Base-by-base conservation (phyloP, 2,888 invertebrate species). In the Pocota personata region DNA sequence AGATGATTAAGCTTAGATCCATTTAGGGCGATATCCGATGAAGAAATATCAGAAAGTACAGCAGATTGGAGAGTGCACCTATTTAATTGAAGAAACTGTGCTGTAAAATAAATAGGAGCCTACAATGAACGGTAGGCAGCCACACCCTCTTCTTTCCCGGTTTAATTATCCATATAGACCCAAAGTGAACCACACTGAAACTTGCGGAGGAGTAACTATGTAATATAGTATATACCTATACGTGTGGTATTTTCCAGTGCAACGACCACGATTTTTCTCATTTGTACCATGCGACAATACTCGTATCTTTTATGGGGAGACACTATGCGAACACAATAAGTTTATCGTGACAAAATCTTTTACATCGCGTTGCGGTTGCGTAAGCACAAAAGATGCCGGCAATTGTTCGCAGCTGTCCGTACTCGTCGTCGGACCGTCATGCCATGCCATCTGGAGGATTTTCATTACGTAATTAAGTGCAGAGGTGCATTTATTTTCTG, bases 341-440 rank as follows among this genome's bases (percentile, higher is more conserved):
- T 52, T 64, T 50, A 43, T 73, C 58, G 66, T 72, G 64, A 79
- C 79, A 72, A n/a, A n/a, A 79, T 79, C 79, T 40, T 72, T 79
- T 52, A 14, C 46, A 71, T 64, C 57, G 82, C 82, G 48, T 82
- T 76, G 76, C 64, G 76, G 76, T 82, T 82, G 82, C 82, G 82
- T 82, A 82, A 82, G 32, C 64, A 14, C n/a, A 30, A 64, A 82
- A 76, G 82, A 82, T 82, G 76, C 76, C 71, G 76, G 82, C 82
- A 71, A 76, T 64, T 71, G 82, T 82, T 60, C 21, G 58, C 66
- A 71, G 37, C 21, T 40, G 16, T n/a, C n/a, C n/a, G n/a, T 75
- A 43, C 40, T 66, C 37, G 12, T 37, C 48, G 57, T 66, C 24
- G 2, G 24, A 24, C 10, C 3, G 4, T 27, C 16, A 16, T 35